Conservation (phyloP, 2,888 invertebrate species). For the Heteromurus nitidus region DNA sequence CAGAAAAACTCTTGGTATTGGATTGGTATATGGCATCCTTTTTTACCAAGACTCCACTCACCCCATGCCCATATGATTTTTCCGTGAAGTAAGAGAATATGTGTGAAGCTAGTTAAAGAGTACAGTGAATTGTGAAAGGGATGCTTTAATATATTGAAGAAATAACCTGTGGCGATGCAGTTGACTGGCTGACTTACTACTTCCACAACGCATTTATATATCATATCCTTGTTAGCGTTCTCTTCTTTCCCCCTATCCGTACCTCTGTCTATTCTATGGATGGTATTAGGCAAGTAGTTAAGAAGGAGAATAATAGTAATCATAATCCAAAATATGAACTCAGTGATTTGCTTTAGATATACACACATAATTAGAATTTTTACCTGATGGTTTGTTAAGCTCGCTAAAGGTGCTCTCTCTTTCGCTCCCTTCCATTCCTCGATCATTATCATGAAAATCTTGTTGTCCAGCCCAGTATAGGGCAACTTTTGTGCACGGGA, state of each 20-base stretch:
- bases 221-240: neutral
- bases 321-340: conserved; percentile 61
- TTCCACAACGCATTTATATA: conserved; percentile 21
- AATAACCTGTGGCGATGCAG: conserved; percentile 43
- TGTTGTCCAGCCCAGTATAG: no score
- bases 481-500: no score
- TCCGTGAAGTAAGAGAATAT: neutral
- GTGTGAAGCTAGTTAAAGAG: neutral
- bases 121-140: no score
- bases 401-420: neutral
- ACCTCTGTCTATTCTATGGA: neutral
- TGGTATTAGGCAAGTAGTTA: conserved; percentile 53
- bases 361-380: conserved; percentile 62
- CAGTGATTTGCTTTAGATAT: conserved; percentile 62
- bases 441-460: neutral
- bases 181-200: conserved; percentile 47
- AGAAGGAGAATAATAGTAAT: conserved; percentile 59
- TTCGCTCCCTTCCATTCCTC: neutral
- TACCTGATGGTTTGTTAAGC: conserved; percentile 48
- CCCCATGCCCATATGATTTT: no score
- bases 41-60: no score
- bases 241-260: neutral
- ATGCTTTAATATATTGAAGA: conserved; percentile 13
- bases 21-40: no score
- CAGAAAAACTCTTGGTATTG: no score